Conservation (phyloP, 2,113 vertebrate genomes). For the Patagioenas fasciata region DNA sequence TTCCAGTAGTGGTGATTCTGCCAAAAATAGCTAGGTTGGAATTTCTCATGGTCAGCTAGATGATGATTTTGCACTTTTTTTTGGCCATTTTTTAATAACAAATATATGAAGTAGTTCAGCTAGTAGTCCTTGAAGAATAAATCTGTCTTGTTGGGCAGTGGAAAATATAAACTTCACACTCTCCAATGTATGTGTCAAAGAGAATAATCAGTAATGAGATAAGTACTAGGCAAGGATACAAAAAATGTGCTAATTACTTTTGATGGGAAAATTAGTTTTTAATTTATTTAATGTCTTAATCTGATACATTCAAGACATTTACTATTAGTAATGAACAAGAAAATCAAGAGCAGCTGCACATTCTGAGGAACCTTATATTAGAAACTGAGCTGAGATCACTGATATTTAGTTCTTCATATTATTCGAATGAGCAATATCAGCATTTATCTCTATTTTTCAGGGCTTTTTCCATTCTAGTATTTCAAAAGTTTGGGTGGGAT, state of each 20-base stretch:
- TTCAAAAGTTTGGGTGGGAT: not conserved
- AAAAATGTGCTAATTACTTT: constrained; percentile 8
- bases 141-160: not conserved
- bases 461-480: not conserved
- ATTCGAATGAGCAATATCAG: not conserved
- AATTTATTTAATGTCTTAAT: constrained; percentile 31
- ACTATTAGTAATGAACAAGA: not conserved
- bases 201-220: not conserved
- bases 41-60: not conserved
- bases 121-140: not conserved
- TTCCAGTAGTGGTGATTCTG: not conserved
- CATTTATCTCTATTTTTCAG: not conserved
- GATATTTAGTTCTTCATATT: not conserved
- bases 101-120: not conserved
- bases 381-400: not conserved
- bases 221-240: constrained; percentile 6
- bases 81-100: not conserved
- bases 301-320: constrained; percentile 17
- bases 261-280: constrained; percentile 16
- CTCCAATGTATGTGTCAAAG: not conserved
- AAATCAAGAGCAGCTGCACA: not conserved
- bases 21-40: not conserved
- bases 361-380: not conserved
- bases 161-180: not conserved
- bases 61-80: not conserved